Conservation (phyloP, 2,888 invertebrate genomes). For the Amiota communis region DNA sequence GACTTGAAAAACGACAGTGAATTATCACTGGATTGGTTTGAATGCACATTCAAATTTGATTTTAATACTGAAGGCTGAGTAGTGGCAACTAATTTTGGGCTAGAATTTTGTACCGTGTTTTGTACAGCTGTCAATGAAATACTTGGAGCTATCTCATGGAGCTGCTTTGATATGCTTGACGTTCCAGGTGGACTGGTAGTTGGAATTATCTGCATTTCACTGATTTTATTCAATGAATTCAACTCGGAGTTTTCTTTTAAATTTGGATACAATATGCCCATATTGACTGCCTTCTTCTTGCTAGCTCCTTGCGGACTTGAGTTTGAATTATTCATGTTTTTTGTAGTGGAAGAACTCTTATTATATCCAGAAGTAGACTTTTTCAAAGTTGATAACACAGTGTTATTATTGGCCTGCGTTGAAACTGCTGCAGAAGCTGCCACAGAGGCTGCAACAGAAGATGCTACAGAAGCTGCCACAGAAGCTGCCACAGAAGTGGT, state of each 20-base stretch:
- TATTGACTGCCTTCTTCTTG: constrained; percentile 40
- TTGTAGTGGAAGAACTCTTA: too few relatives aligned
- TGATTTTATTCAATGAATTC: constrained; percentile 45
- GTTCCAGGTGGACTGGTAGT: constrained; percentile 62
- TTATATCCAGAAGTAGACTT: too few relatives aligned
- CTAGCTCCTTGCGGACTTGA: background rate
- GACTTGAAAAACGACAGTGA: too few relatives aligned
- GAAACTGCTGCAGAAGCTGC: background rate
- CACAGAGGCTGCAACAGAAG: background rate
- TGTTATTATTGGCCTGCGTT: background rate
- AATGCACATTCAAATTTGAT: background rate
- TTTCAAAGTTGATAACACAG: too few relatives aligned
- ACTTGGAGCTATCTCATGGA: constrained; percentile 65
- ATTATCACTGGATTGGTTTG: background rate
- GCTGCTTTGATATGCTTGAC: constrained; percentile 63
- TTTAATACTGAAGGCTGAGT: background rate
- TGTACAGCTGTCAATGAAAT: constrained; percentile 64
- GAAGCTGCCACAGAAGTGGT: background rate
- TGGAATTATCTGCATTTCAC: constrained; percentile 69
- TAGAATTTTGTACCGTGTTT: constrained; percentile 13
- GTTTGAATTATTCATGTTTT: background rate
- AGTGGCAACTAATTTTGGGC: background rate
- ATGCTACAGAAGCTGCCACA: background rate
- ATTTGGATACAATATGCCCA: constrained; percentile 51
- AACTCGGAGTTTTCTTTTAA: constrained; percentile 31